These are phyloP conservation scores for Isaurus tuberculatus DNA, from an alignment of 92 coral and sea anemone species.

Conservation along the genomic window DNA sequence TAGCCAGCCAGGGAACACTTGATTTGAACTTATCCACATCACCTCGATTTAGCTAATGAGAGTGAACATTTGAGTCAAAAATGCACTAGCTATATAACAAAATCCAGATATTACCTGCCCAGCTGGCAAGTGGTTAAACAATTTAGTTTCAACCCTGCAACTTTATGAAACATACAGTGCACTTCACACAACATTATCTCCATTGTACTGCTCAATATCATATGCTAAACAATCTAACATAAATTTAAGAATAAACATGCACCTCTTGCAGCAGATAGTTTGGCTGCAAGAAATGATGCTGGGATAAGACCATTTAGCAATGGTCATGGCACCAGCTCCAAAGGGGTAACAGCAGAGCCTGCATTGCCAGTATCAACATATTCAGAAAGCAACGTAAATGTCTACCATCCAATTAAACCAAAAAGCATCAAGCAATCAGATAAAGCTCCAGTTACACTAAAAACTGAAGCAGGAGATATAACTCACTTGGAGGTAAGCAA, in stretches of 20 bases:
- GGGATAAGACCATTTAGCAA: neutral
- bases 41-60: no score
- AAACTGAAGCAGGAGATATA: constrained; percentile 2
- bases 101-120: no score
- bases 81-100: no score
- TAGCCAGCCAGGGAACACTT: no score
- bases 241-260: neutral
- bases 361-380: neutral
- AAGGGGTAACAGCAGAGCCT: neutral
- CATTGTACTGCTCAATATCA: no score
- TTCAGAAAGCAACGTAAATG: neutral
- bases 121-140: no score
- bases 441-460: neutral
- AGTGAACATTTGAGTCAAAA: no score
- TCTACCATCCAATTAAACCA: neutral
- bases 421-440: neutral
- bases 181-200: no score
- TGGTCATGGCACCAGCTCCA: neutral
- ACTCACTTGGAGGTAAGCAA: neutral
- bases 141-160: no score
- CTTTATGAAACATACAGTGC: no score
- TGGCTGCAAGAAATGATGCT: neutral
- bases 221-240: no score
- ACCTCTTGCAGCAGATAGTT: neutral
- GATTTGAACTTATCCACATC: no score